phyloP scores from a whole-genome alignment of 2,888 invertebrate species.

The Empis livida region DNA sequence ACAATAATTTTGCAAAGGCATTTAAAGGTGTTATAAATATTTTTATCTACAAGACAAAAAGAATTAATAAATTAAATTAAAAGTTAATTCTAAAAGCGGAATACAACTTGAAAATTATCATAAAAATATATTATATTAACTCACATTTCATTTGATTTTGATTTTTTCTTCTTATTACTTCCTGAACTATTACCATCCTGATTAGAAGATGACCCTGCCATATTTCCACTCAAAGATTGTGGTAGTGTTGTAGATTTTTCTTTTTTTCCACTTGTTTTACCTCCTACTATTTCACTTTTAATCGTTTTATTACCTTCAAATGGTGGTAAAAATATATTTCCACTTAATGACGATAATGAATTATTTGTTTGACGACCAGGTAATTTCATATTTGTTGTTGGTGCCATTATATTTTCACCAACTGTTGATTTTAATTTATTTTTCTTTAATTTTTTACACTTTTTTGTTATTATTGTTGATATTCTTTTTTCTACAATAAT shows the following conservation, averaged over 20 bases:
- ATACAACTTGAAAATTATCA: no score
- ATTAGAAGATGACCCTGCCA: no score
- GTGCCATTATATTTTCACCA: constrained; percentile 26
- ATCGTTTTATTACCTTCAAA: not conserved
- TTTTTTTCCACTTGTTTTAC: not conserved
- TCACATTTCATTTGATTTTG: no score
- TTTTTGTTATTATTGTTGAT: constrained; percentile 8
- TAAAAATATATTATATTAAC: no score
- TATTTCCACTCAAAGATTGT: no score
- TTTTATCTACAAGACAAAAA: no score
- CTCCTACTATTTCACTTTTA: not conserved
- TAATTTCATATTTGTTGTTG: constrained; percentile 33
- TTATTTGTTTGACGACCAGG: constrained; percentile 75
- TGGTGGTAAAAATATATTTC: constrained; percentile 62
- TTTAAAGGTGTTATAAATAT: no score
- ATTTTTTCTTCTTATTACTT: no score
- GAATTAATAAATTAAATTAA: no score
- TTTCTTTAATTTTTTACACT: constrained; percentile 5
- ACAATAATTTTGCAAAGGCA: no score
- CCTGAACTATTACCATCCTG: no score
- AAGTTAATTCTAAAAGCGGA: no score
- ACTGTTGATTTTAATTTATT: constrained; percentile 5
- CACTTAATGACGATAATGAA: constrained; percentile 70
- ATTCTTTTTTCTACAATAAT: not conserved
- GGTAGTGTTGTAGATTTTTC: not conserved